These are phyloP conservation scores for Paratilapia polleni DNA, from an alignment of 2,113 vertebrate species.

Conservation along the genomic window DNA sequence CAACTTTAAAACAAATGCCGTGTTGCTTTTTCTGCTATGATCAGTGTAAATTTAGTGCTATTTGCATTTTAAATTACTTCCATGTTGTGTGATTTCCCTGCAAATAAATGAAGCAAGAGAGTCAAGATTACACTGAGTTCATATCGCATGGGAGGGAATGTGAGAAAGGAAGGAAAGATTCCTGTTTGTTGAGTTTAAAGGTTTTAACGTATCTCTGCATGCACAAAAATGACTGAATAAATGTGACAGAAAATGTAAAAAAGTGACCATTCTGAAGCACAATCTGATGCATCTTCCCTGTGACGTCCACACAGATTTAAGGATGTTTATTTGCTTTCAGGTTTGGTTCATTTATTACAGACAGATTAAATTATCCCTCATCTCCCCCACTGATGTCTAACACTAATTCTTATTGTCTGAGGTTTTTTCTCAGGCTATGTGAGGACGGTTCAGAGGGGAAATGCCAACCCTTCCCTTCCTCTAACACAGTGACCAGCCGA, in stretches of 20 bases:
- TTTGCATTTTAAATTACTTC: not conserved
- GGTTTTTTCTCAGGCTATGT: constrained; percentile 1
- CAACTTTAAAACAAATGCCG: no score
- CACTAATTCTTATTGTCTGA: not conserved
- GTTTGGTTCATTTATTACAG: not conserved
- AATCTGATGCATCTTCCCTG: not conserved
- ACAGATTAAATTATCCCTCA: not conserved
- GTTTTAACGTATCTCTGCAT: not conserved
- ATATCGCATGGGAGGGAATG: not conserved
- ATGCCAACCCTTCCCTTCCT: constrained; percentile 61
- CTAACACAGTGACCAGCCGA: constrained; percentile 26
- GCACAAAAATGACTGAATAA: no score
- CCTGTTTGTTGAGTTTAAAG: not conserved
- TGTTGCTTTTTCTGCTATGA: no score
- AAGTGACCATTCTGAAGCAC: not conserved
- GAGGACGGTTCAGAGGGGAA: constrained; percentile 39
- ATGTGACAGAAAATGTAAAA: no score
- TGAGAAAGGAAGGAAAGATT: not conserved
- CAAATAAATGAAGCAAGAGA: not conserved
- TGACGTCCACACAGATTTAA: not conserved
- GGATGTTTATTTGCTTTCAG: not conserved
- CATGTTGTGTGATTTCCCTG: not conserved
- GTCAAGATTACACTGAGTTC: not conserved
- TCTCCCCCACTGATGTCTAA: not conserved
- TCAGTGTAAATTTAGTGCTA: no score